Evolutionary conservation across 2,888 invertebrate species (phyloP).

Genomic region (Horisme vitalbata): DNA sequence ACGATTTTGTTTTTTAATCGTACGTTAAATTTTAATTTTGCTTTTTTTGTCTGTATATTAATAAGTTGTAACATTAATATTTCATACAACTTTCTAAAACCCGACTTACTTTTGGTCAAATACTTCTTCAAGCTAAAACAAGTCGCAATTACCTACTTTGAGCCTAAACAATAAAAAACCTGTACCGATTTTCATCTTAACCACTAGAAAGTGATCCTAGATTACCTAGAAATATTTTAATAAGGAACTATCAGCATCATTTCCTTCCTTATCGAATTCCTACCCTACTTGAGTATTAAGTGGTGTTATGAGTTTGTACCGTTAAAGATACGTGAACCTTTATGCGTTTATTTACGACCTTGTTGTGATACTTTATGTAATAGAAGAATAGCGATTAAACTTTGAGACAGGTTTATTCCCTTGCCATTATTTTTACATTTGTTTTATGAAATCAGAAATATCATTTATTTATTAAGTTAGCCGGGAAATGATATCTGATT

Average conservation of each 20-base stretch:
- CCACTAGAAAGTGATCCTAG: conserved; percentile 24
- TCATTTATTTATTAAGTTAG: no score
- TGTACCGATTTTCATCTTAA: conserved; percentile 19
- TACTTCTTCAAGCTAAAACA: conserved; percentile 1
- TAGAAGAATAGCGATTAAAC: conserved; percentile 10
- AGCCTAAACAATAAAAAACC: conserved; percentile 12
- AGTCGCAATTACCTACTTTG: conserved; percentile 12
- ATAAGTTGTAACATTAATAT: no score
- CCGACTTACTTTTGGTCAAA: conserved; percentile 1
- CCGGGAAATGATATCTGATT: no score
- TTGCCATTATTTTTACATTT: no score
- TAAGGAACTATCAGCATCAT: conserved; percentile 18
- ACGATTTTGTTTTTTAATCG: no score
- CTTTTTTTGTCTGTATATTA: no score
- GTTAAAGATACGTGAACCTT: conserved; percentile 30
- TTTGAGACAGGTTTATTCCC: no score
- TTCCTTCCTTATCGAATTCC: conserved; percentile 29
- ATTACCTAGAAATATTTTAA: conserved; percentile 33
- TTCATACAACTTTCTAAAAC: conserved; percentile 7
- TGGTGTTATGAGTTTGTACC: conserved; percentile 36
- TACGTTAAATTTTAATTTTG: no score
- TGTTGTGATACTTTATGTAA: conserved; percentile 10
- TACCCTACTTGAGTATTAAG: not conserved
- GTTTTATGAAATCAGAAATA: no score
- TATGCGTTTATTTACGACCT: conserved; percentile 22